Evolutionary conservation across 2,888 invertebrate species (phyloP).

Genomic region (Branchipolynoe longqiensis): DNA sequence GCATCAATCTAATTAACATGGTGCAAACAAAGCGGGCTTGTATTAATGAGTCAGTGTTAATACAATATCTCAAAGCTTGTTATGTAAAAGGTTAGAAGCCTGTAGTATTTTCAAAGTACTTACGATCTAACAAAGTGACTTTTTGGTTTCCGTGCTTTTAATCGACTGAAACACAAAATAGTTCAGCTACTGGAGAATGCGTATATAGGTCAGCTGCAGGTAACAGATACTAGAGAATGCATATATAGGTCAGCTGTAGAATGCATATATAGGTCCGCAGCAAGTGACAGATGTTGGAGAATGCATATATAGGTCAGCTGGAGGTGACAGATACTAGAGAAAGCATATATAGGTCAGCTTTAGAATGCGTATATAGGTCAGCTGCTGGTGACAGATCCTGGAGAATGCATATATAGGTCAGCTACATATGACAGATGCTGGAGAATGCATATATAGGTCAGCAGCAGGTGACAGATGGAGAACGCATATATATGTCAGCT

Average conservation of each 20-base stretch:
- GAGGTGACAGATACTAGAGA: too few species aligned
- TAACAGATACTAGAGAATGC: not conserved
- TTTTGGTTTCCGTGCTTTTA: slow-evolving; percentile 48
- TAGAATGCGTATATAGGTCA: not conserved
- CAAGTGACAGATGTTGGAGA: not conserved
- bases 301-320: too few species aligned
- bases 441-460: not conserved
- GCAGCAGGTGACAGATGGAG: too few species aligned
- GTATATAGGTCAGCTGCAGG: not conserved
- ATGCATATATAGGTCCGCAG: not conserved
- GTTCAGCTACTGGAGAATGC: slow-evolving; percentile 26
- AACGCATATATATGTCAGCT: not conserved
- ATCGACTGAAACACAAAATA: slow-evolving; percentile 46
- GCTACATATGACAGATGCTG: too few species aligned
- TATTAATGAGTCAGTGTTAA: slow-evolving; percentile 1
- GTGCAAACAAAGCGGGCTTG: not conserved
- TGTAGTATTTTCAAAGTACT: slow-evolving; percentile 7
- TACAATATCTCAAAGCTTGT: not conserved
- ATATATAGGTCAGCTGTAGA: not conserved
- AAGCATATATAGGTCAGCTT: not conserved
- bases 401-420: too few species aligned
- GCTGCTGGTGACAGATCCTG: not conserved
- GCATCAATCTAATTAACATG: slow-evolving; percentile 43
- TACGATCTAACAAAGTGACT: slow-evolving; percentile 55
- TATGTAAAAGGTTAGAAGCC: not conserved